Conservation (phyloP, 2,113 vertebrate genomes). For the Philantomba maxwellii region DNA sequence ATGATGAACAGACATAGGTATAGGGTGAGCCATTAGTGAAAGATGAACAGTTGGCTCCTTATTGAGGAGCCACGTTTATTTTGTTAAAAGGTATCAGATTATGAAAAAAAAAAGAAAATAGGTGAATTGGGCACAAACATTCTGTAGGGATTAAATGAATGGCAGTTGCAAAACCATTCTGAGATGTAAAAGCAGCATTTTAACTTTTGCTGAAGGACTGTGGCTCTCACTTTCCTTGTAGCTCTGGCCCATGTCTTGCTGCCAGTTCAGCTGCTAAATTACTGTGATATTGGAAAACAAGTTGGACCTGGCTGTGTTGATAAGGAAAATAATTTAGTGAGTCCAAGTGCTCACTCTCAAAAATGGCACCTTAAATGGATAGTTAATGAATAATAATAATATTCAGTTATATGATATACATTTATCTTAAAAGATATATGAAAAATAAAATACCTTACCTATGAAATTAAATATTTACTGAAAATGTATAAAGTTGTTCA, state of each 20-base stretch:
- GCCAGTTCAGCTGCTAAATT: slow-evolving; percentile 49
- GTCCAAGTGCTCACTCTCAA: neutral
- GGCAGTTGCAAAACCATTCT: neutral
- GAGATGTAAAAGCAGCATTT: slow-evolving; percentile 24
- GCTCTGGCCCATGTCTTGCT: slow-evolving; percentile 18
- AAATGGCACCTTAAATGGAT: neutral
- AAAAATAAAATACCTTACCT: neutral
- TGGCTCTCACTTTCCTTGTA: neutral
- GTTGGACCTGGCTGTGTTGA: neutral
- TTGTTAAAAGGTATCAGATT: neutral
- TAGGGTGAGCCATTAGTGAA: neutral
- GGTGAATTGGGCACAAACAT: neutral
- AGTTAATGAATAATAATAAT: neutral
- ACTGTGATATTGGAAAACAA: neutral
- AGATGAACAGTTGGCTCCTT: neutral
- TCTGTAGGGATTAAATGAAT: neutral
- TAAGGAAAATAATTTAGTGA: neutral
- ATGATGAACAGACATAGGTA: neutral
- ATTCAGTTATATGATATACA: neutral
- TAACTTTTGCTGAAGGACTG: neutral
- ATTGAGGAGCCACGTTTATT: neutral
- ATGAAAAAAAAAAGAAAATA: neutral
- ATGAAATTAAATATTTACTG: neutral
- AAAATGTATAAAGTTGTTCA: neutral
- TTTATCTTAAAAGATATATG: neutral